Evolutionary conservation across 1,140 invertebrate genomes (phyloP), one percentile per base, ranked within the genome.

Genomic region (Tenebrio molitor): DNA sequence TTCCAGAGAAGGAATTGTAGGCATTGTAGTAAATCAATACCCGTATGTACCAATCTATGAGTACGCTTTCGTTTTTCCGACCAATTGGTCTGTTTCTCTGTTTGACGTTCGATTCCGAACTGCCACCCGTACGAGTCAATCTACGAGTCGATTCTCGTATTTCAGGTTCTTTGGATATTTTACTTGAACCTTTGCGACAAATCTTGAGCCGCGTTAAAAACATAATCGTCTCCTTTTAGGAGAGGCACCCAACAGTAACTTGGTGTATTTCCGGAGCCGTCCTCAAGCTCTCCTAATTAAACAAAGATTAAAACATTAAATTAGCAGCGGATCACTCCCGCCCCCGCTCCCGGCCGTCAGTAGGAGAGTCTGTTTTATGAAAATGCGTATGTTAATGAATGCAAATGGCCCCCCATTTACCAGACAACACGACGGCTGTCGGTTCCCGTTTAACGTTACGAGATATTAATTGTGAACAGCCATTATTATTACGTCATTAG

Each of bases 401-500:
- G 74, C 74, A 76, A 74, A 76, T 76, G 34, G 44, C 23, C 15
- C 34, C 19, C 71, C 71, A 73, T 73, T 58, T 73, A 68, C 42
- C 41, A 63, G 58, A 69, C 74, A 72, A 74, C 72, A 74, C 74
- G 77, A 72, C 75, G 73, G 70, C 74, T 72, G 68, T 72, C 69
- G 64, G 29, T 62, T 25, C 67, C 39, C 74, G 74, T 73, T 74
- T 70, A 74, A 74, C 77, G 73, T 78, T 80, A 80, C 75, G 79
- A 76, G 77, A 79, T 79, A 81, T 79, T 81, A 81, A 81, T 81
- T 81, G 78, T 76, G 79, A 79, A 78, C 76, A 78, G 75, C 78
- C 78, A 78, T 79, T 79, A 81, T 81, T 81, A 81, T 79, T 81
- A 79, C 77, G 78, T 79, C 79, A 81, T 81, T 81, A 81, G 79